phyloP scores from a whole-genome alignment of 2,113 vertebrate species.

The Tilapia sparmanii region DNA sequence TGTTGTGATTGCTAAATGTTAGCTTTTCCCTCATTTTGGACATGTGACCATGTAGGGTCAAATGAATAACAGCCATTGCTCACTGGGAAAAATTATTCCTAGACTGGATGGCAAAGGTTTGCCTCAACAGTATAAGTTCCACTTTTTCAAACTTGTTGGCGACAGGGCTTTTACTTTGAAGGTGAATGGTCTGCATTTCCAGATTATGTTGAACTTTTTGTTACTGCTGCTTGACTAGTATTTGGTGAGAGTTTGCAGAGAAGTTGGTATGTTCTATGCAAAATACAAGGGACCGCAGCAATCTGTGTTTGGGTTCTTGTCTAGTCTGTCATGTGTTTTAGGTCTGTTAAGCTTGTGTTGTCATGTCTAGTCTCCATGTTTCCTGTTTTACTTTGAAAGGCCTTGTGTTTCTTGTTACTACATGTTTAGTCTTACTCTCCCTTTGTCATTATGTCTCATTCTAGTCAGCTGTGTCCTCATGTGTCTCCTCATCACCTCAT shows the following conservation, averaged over 20 bases:
- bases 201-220: neutral
- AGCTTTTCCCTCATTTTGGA: neutral
- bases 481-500: neutral
- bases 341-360: neutral
- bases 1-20: neutral
- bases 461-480: neutral
- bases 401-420: neutral
- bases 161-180: neutral
- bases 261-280: neutral
- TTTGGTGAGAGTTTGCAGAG: neutral
- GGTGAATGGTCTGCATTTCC: neutral
- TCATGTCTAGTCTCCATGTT: neutral
- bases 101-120: neutral
- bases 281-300: neutral
- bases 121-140: neutral
- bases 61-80: neutral
- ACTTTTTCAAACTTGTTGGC: neutral
- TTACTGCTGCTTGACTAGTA: neutral
- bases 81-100: neutral
- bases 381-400: neutral
- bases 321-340: neutral
- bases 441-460: neutral
- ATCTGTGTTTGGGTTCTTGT: neutral
- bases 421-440: neutral
- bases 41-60: neutral